Base-by-base conservation (phyloP, 2,797 vertebrate species). In the Hipposideros larvatus region DNA sequence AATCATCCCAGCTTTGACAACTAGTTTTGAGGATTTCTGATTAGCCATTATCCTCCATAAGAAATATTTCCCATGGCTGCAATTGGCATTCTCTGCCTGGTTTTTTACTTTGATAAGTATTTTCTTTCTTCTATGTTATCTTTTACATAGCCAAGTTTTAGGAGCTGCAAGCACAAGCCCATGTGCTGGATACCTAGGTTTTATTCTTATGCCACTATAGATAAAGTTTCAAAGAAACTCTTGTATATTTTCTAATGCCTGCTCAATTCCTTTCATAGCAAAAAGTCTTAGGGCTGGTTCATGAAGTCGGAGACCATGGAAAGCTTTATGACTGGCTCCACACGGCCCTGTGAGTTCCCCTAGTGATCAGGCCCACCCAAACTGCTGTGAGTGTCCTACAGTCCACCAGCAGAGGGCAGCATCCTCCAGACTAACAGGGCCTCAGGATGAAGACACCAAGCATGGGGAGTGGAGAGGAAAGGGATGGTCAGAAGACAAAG, bases 371-470 rank as follows among this genome's bases (percentile, higher is more conserved):
- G 83, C 26, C 22, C 31, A 89, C 37, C 24, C 66, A 82, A 96
- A 91, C 41, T 13, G 24, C 48, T 63, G 37, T 59, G 46, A 46
- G 34, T 89, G 57, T 68, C 19, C 41, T n/a, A 24, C 0, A 82
- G n/a, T 18, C 22, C 2, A 94, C 71, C 97, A 95, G 96, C 57
- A 98, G 98, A 97, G 97, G 97, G 98, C 96, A 98, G 95, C 96
- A 96, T 87, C 83, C 70, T 77, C 93, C 73, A 96, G 61, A 93
- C 21, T 22, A 97, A 89, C 14, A 57, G n/a, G 16, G 78, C 59
- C 59, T 95, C 43, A 66, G 24, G 34, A 90, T 46, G 48, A 65
- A 63, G 37, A 41, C 34, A 48, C 10, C 37, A 66, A 80, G 28
- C 43, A 5, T 31, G 24, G 61, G 18, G 51, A 87, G 19, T 19